A percentile compares a stretch with the other conserved stretches of the same genome.
phyloP scores from a whole-genome alignment of 2,113 vertebrate species.

The Murina feae region DNA sequence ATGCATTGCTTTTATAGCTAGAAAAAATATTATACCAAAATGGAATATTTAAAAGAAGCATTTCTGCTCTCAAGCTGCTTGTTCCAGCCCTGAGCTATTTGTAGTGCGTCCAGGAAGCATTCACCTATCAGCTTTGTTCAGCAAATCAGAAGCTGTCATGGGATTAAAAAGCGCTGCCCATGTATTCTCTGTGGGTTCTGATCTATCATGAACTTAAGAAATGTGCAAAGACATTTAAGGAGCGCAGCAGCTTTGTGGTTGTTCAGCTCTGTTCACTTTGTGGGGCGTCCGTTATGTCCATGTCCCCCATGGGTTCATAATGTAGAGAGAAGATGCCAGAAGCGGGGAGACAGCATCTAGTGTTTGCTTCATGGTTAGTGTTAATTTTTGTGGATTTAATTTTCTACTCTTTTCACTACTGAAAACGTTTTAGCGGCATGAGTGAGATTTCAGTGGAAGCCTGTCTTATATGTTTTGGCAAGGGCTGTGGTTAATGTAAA shows the following conservation, averaged over 20 bases:
- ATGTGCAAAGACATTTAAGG: neutral
- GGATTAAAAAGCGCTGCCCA: neutral
- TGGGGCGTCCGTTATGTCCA: neutral
- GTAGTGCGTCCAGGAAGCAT: neutral
- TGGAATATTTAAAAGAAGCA: neutral
- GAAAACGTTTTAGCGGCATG: constrained; percentile 7
- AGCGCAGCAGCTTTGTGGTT: neutral
- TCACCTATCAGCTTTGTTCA: neutral
- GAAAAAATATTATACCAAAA: neutral
- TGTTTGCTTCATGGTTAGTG: constrained; percentile 21
- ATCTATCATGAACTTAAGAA: constrained; percentile 3
- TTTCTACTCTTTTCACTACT: constrained; percentile 43
- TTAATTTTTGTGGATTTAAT: constrained; percentile 38
- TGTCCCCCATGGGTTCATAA: neutral
- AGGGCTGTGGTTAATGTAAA: neutral
- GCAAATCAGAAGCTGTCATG: neutral
- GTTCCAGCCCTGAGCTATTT: neutral
- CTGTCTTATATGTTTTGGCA: neutral
- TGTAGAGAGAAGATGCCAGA: neutral
- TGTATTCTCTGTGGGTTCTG: neutral
- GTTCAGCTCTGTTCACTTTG: neutral
- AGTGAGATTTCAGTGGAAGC: constrained; percentile 17
- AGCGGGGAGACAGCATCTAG: neutral
- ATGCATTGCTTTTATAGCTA: neutral
- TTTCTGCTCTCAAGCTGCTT: neutral